Evolutionary conservation across 2,113 vertebrate species (phyloP), one percentile per base, ranked within the genome.

Genomic region (Agapornis roseicollis): DNA sequence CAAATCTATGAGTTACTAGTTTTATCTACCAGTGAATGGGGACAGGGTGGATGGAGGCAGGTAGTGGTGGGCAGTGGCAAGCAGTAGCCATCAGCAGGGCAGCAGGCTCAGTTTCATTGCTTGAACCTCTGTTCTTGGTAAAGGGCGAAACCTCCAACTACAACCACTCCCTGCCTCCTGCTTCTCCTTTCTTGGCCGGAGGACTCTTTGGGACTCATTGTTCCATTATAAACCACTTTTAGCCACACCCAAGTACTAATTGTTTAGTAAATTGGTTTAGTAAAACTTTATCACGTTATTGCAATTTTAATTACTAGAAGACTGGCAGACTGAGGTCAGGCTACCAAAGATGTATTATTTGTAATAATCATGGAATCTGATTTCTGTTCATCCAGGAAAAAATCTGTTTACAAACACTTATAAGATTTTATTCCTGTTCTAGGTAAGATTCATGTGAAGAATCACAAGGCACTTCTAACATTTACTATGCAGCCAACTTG

Each of bases 221-320:
- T 25, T 95, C 60, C 33, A 11, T 56, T 37, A 10, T 15, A 56
- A 89, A 56, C 66, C 27, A 56, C 55, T 83, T 92, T 49, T 29
- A 61, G 83, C 44, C 73, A 24, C 80, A 69, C 76, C 79, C 71
- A 78, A 70, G 25, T 88, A 69, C 85, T 95, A 96, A 96, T 93
- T 93, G 80, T 76, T 93, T 72, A 35, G 92, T 79, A 95, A 94
- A 70, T 81, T 2, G 60, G 77, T 64, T 91, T n/a, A 39, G 42
- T 31, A 93, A 88, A 93, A 50, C 56, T 49, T 74, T 88, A 65
- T 69, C 69, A 53, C 7, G 6, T 84, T 93, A 92, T 94, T 93
- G 65, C 5, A 0, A 22, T 88, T 90, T 84, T 84, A 91, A 90
- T 81, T 79, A 69, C 27, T 46, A 41, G 28, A 60, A 83, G 31